A percentile compares a stretch with the other conserved stretches of the same genome.
These are phyloP conservation scores for Pyrrhosoma nymphula DNA, from an alignment of 2,888 invertebrate species.

Conservation along the genomic window DNA sequence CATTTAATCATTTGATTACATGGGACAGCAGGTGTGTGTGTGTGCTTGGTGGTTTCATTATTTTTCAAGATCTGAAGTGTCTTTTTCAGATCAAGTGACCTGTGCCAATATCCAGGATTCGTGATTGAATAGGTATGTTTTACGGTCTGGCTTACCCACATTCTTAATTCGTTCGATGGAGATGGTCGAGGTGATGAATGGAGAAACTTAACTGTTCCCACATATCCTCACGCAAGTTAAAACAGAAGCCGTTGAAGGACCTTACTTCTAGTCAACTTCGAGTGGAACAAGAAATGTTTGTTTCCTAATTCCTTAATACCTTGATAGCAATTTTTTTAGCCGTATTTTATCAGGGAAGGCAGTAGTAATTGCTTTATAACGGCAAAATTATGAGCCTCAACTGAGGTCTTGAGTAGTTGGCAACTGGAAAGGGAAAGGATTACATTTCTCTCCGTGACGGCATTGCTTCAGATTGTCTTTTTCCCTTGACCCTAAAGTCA, in stretches of 20 bases:
- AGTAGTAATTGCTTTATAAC: not conserved
- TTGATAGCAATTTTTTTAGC: no score
- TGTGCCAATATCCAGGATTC: not conserved
- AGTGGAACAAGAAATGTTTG: no score
- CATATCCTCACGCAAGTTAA: not conserved
- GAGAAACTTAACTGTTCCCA: not conserved
- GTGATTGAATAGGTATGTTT: not conserved
- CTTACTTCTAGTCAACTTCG: no score
- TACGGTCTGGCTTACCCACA: not conserved
- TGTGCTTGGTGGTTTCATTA: not conserved
- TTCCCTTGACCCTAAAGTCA: not conserved
- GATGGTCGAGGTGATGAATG: not conserved
- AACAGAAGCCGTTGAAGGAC: not conserved
- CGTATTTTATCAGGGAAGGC: no score
- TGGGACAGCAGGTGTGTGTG: not conserved
- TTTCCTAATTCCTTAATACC: no score
- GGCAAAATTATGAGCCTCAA: not conserved
- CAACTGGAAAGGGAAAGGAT: not conserved
- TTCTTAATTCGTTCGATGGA: not conserved
- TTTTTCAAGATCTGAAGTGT: not conserved
- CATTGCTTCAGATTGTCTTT: not conserved
- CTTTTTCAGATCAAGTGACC: not conserved
- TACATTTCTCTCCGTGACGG: not conserved
- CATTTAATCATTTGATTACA: not conserved
- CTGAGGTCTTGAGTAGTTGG: not conserved